Conservation (phyloP, 23 tunicate genomes). For the Trididemnum clinides region DNA sequence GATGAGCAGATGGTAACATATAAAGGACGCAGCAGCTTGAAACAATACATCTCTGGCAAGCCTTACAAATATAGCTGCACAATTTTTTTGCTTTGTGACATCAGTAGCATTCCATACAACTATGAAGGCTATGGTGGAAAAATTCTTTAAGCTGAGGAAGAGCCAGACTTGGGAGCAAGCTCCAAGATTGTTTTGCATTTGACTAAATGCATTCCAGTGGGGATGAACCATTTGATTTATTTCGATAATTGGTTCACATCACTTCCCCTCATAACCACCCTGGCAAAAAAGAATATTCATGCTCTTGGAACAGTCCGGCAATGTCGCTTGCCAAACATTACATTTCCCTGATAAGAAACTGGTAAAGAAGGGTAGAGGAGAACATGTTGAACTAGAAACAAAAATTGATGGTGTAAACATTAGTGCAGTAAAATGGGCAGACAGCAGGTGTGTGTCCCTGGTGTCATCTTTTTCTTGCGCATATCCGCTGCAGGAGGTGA, state of each 20-base stretch:
- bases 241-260: constrained; percentile 30
- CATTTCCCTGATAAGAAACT: constrained; percentile 9
- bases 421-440: no score
- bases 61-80: constrained; percentile 7
- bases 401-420: neutral
- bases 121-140: constrained; percentile 5
- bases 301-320: neutral
- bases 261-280: neutral
- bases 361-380: constrained; percentile 1
- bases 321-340: neutral
- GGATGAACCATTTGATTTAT: neutral
- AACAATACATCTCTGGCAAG: constrained; percentile 23
- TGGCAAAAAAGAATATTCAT: constrained; percentile 1
- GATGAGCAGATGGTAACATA: constrained; percentile 32
- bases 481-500: no score
- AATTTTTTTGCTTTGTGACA: neutral
- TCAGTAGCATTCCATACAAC: neutral
- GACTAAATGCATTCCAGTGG: neutral
- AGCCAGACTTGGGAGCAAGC: neutral
- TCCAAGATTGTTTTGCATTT: neutral
- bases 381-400: neutral
- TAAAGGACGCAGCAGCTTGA: neutral
- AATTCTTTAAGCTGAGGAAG: neutral
- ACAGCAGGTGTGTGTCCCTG: no score
- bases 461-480: no score